phyloP scores from a whole-genome alignment of 1,140 invertebrate genomes.

The Hylaeus anthracinus region DNA sequence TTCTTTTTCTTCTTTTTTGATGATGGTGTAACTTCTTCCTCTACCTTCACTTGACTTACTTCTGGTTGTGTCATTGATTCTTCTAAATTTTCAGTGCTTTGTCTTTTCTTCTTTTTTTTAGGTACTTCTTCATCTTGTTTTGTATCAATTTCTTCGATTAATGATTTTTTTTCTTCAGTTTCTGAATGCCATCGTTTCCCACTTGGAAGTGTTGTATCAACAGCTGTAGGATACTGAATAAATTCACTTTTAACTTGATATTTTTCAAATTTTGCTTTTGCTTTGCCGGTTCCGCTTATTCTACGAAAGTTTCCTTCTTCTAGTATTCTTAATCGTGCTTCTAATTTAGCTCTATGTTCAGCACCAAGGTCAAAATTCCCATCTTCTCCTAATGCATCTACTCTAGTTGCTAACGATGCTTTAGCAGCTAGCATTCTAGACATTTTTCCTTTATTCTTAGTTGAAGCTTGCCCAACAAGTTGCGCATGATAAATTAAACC shows the following conservation, averaged over 20 bases:
- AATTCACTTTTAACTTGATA: slow-evolving; percentile 91
- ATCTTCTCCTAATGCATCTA: slow-evolving; percentile 98
- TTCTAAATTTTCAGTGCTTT: slow-evolving; percentile 70
- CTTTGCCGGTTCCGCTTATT: slow-evolving; percentile 93
- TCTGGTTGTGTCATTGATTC: slow-evolving; percentile 59
- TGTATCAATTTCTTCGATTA: slow-evolving; percentile 74
- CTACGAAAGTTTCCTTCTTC: slow-evolving; percentile 92
- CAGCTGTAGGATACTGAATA: slow-evolving; percentile 83
- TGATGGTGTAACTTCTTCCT: slow-evolving; percentile 11
- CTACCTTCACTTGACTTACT: slow-evolving; percentile 54
- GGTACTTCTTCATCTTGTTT: slow-evolving; percentile 57
- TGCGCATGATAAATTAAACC: slow-evolving; percentile 99
- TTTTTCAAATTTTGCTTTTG: slow-evolving; percentile 94
- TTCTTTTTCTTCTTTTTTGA: slow-evolving; percentile 56
- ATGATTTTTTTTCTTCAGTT: slow-evolving; percentile 79
- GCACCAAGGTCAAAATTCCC: slow-evolving; percentile 89
- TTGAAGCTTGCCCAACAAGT: slow-evolving; percentile 92
- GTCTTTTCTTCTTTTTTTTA: slow-evolving; percentile 69
- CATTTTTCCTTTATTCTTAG: slow-evolving; percentile 96
- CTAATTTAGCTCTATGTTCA: slow-evolving; percentile 93
- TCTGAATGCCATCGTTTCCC: slow-evolving; percentile 71
- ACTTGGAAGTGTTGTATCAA: slow-evolving; percentile 83
- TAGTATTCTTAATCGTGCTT: slow-evolving; percentile 87
- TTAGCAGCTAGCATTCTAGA: slow-evolving; percentile 98
- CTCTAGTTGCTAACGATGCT: slow-evolving; percentile 93